Evolutionary conservation across 37 sponge, comb jelly and placozoan genomes (phyloP).

Genomic region (Chondrosia reniformis): DNA sequence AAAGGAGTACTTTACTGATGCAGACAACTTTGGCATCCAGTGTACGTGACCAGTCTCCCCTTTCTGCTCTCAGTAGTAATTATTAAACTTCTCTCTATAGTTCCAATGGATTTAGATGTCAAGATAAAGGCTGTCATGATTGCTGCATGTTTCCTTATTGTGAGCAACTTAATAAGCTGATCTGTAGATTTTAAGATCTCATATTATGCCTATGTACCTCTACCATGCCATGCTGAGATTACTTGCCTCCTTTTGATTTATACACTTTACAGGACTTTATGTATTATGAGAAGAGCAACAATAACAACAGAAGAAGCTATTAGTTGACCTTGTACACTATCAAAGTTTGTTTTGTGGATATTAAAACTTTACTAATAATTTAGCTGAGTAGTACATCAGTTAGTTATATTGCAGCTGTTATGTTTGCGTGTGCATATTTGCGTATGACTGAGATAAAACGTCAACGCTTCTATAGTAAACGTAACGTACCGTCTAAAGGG

Average conservation of each 20-base stretch:
- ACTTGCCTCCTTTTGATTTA: not conserved
- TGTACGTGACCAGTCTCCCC: slow-evolving; percentile 50
- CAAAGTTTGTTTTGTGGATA: too few relatives aligned
- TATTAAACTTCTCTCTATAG: slow-evolving; percentile 21
- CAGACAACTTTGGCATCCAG: slow-evolving; percentile 94
- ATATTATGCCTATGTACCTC: not conserved
- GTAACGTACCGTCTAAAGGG: too few relatives aligned
- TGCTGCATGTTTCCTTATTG: slow-evolving; percentile 87
- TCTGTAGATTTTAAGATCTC: not conserved
- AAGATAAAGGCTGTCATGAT: slow-evolving; percentile 92
- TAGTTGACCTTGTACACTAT: too few relatives aligned
- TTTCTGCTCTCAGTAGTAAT: too few relatives aligned
- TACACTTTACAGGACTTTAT: slow-evolving; percentile 10
- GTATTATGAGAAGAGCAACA: slow-evolving; percentile 21
- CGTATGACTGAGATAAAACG: too few relatives aligned
- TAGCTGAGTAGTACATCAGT: too few relatives aligned
- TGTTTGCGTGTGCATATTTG: too few relatives aligned
- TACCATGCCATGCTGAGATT: not conserved
- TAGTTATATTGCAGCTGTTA: too few relatives aligned
- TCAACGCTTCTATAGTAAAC: too few relatives aligned
- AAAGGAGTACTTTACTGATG: slow-evolving; percentile 93
- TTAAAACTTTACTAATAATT: too few relatives aligned
- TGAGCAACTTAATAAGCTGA: slow-evolving; percentile 18
- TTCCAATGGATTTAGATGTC: slow-evolving; percentile 92
- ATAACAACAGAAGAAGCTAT: slow-evolving; percentile 26